Evolutionary conservation across 2,888 invertebrate species (phyloP).

Genomic region (Drosophila seclusa): DNA sequence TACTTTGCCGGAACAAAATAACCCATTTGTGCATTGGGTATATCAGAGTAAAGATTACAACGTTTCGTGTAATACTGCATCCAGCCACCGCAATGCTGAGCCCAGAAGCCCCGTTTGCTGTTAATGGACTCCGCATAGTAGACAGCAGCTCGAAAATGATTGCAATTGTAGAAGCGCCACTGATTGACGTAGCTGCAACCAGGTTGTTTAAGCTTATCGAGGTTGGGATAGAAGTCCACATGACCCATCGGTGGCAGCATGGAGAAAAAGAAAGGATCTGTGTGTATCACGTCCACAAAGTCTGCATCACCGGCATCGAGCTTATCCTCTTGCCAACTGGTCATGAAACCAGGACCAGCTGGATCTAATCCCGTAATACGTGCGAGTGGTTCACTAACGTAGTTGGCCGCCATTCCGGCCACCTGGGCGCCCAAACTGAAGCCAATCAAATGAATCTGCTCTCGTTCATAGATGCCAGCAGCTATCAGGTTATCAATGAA

Average conservation of each 20-base stretch:
- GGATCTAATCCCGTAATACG: constrained; percentile 88
- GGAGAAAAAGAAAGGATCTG: constrained; percentile 87
- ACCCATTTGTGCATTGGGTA: constrained; percentile 84
- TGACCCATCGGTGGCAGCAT: constrained; percentile 86
- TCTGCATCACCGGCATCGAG: constrained; percentile 87
- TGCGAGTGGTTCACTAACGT: constrained; percentile 85
- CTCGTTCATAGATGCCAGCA: constrained; percentile 83
- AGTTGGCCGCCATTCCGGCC: constrained; percentile 86
- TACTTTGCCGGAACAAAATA: constrained; percentile 86
- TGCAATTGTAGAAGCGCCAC: constrained; percentile 85
- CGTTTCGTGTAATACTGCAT: constrained; percentile 86
- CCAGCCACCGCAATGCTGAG: constrained; percentile 86
- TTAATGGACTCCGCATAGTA: constrained; percentile 87
- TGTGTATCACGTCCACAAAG: constrained; percentile 88
- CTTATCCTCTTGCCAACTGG: constrained; percentile 84
- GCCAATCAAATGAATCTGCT: constrained; percentile 87
- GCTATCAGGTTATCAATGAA: constrained; percentile 86
- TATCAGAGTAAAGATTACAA: constrained; percentile 81
- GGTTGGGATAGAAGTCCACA: constrained; percentile 87
- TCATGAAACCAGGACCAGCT: constrained; percentile 87
- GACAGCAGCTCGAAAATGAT: constrained; percentile 87
- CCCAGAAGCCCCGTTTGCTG: constrained; percentile 86
- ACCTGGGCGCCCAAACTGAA: constrained; percentile 89
- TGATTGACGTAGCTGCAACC: constrained; percentile 85
- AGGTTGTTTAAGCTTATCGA: constrained; percentile 86